Base-by-base conservation (phyloP, 2,797 vertebrate genomes). In the Bovichtus variegatus region DNA sequence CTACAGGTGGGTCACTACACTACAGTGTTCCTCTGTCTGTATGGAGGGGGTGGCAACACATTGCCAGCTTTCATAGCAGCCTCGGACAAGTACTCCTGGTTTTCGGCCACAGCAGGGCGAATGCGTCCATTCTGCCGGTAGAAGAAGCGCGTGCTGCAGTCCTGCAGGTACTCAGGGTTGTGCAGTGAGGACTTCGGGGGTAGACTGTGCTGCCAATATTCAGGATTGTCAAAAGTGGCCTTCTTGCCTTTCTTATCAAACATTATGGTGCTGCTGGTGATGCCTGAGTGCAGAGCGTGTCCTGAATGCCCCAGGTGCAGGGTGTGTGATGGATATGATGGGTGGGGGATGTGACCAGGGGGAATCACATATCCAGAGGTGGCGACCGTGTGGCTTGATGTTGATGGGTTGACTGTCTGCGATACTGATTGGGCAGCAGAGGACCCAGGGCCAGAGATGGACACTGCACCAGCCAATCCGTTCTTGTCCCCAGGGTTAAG, bases 191-290 rank as follows among this genome's bases (percentile, higher is more conserved):
- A 96, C 84, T 98, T 96, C 0, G 97, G 97, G 19, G 98, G 98
- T 90, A 99, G 96, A 92, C 98, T 99, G 95, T 99, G 98, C 90
- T 99, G 98, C 98, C 98, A 99, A 94, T 99, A 99, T 90, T 99
- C 98, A 15, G 98, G 98, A 96, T 99, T 99, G 96, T 99, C 98
- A 91, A 99, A 99, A 49, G 96, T 95, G 78, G 94, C 93, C 92
- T 98, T 99, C 95, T 97, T 98, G 93, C 96, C 93, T 93, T 97
- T 99, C 91, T 98, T 95, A 87, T 96, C 95, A 41, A 91, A 93
- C 89, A 95, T 91, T 69, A 95, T 95, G 86, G 94, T 95, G 92
- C 87, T 89, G 87, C 93, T 94, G 40, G 92, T 90, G 86, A 93
- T 91, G 80, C 90, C 90, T 58, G 95, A 94, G 94, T 94, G 95